Base-by-base conservation (phyloP, 2,888 invertebrate species). In the Blera fallax region DNA sequence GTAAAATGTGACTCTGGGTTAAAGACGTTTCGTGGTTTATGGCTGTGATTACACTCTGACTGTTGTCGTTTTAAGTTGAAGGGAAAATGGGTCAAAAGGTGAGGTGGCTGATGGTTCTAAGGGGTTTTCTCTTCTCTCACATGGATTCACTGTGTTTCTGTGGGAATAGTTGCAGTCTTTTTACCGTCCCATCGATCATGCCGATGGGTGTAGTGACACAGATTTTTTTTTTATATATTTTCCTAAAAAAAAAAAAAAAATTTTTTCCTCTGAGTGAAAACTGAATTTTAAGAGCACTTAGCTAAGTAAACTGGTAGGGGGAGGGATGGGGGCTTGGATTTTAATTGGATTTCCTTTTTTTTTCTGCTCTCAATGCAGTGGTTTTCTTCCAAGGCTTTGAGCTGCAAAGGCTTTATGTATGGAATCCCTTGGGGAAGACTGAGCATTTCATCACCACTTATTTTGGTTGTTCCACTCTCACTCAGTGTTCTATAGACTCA, bases 1-100 rank as follows among this genome's bases (percentile, higher is more conserved):
- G 77, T 76, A 65, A 72, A 76, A 81, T 81, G 85, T 67, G 85
- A 81, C 76, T 85, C 48, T 81, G 65, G 81, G 76, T 81, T 81
- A 85, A 85, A 85, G 85, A 85, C 60, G 54, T 60, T 85, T 72
- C 85, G 81, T 81, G 85, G 85, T 85, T 85, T 85, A 85, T 81
- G 81, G 60, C 65, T 81, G 70, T 67, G 72, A 81, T 85, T 76
- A 70, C 74, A 72, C 80, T 74, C 45, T 70, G 69, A 80, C 80
- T 72, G 74, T 76, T 76, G 43, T 64, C 74, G 76, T 72, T 73
- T 77, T 60, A 54, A 67, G 72, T 48, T 60, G 48, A 50, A 56
- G 64, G 64, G 80, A 54, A 85, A 76, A 67, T 85, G 56, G 85
- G 85, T 85, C 85, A 77, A 85, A 85, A 85, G 85, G 85, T 85